Evolutionary conservation across 2,113 vertebrate species (phyloP).

Genomic region (Dryoscopus gambensis): DNA sequence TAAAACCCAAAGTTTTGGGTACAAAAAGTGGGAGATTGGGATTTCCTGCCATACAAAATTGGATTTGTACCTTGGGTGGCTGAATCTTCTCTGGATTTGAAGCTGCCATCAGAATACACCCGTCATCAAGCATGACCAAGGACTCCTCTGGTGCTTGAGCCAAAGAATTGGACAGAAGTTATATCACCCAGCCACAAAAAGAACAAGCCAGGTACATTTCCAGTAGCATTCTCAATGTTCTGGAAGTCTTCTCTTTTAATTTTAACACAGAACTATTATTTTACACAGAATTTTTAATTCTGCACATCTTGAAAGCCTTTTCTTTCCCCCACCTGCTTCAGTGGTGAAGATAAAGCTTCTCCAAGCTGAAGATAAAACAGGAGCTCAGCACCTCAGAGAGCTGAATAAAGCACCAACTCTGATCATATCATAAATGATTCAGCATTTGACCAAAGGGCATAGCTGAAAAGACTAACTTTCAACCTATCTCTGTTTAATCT

Average conservation of each 20-base stretch:
- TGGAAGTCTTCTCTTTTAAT: background rate
- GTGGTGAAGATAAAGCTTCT: background rate
- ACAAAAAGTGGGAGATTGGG: background rate
- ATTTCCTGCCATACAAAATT: background rate
- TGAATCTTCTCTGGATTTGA: background rate
- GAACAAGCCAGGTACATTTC: background rate
- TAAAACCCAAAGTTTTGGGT: background rate
- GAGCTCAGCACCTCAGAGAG: background rate
- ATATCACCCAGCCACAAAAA: background rate
- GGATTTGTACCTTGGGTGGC: background rate
- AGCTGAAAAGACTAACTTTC: background rate
- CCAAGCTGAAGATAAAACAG: background rate
- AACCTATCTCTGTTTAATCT: background rate
- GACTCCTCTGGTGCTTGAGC: background rate
- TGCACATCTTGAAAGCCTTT: accelerated
- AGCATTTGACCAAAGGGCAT: background rate
- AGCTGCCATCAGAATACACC: background rate
- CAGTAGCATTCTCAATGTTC: background rate
- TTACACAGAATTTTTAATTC: background rate
- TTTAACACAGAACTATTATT: background rate
- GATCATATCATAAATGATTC: background rate
- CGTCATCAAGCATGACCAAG: background rate
- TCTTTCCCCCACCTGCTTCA: background rate
- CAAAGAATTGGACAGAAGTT: background rate
- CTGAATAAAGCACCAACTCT: background rate